These are phyloP conservation scores for Caenorhabditis sp. DNA, from an alignment of 2,888 invertebrate genomes.

Conservation along the genomic window DNA sequence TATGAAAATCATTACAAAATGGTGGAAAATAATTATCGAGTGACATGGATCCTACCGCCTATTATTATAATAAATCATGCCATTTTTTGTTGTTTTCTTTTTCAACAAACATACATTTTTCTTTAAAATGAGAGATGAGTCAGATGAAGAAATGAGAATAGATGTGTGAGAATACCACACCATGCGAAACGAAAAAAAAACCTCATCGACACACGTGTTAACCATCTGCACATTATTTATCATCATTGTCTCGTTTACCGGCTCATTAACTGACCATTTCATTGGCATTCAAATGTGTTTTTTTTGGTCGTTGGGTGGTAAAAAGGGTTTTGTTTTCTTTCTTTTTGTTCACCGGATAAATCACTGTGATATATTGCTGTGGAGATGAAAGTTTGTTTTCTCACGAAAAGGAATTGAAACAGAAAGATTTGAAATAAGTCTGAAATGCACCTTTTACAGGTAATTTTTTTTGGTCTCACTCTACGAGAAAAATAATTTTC, in stretches of 20 bases:
- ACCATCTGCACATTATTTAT: slow-evolving; percentile 36
- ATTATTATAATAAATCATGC: not conserved
- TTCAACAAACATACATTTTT: not conserved
- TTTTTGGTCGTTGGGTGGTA: slow-evolving; percentile 3
- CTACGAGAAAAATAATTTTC: too few species aligned
- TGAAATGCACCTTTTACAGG: not conserved
- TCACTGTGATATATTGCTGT: too few species aligned
- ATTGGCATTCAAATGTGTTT: not conserved
- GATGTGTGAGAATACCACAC: not conserved
- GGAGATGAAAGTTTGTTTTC: too few species aligned
- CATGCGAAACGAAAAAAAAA: too few species aligned
- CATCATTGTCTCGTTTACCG: slow-evolving; percentile 19
- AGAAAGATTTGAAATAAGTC: too few species aligned
- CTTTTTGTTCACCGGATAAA: not conserved
- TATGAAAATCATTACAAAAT: slow-evolving; percentile 1
- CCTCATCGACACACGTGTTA: slow-evolving; percentile 35
- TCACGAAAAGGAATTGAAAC: too few species aligned
- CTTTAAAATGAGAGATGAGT: not conserved
- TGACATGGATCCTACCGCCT: not conserved
- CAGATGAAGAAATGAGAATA: not conserved
- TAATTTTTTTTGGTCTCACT: not conserved
- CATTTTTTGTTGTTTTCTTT: not conserved
- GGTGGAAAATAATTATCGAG: not conserved
- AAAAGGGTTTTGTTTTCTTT: slow-evolving; percentile 2
- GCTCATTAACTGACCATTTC: slow-evolving; percentile 18